phyloP scores from a whole-genome alignment of 1,140 invertebrate genomes.

The Eulimnadia texana region DNA sequence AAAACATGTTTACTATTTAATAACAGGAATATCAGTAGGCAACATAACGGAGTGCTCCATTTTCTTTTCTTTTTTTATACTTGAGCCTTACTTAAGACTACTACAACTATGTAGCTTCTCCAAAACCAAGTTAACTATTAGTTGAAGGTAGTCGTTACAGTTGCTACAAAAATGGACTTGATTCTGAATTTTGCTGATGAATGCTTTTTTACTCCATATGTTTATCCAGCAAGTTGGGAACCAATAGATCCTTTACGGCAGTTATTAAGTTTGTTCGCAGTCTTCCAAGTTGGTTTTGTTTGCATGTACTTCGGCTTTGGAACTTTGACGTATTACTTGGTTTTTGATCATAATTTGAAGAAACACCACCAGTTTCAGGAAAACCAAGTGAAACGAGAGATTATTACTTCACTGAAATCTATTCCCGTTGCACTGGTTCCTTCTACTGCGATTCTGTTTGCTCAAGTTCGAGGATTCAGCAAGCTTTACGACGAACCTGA shows the following conservation, averaged over 20 bases:
- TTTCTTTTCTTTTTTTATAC: too few species aligned
- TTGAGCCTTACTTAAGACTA: too few species aligned
- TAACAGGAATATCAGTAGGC: too few species aligned
- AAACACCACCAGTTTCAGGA: slow-evolving; percentile 2
- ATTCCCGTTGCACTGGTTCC: neutral
- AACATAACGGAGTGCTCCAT: too few species aligned
- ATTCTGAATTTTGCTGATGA: neutral
- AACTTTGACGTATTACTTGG: neutral
- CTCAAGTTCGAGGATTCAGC: slow-evolving; percentile 1
- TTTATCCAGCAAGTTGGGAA: slow-evolving; percentile 1
- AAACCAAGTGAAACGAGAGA: slow-evolving; percentile 1
- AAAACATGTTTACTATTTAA: too few species aligned
- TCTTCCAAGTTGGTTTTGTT: neutral
- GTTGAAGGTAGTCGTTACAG: too few species aligned
- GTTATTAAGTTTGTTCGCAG: neutral
- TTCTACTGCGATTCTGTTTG: neutral
- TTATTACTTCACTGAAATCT: neutral
- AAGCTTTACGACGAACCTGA: slow-evolving; percentile 5
- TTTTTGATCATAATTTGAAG: slow-evolving; percentile 3
- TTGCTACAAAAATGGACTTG: slow-evolving; percentile 6
- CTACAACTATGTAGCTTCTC: too few species aligned
- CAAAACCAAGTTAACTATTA: too few species aligned
- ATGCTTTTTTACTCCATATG: neutral
- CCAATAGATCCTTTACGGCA: neutral
- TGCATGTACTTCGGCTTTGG: neutral